These are phyloP conservation scores for Procavia capensis DNA, from an alignment of 2,113 vertebrate species.

Conservation along the genomic window DNA sequence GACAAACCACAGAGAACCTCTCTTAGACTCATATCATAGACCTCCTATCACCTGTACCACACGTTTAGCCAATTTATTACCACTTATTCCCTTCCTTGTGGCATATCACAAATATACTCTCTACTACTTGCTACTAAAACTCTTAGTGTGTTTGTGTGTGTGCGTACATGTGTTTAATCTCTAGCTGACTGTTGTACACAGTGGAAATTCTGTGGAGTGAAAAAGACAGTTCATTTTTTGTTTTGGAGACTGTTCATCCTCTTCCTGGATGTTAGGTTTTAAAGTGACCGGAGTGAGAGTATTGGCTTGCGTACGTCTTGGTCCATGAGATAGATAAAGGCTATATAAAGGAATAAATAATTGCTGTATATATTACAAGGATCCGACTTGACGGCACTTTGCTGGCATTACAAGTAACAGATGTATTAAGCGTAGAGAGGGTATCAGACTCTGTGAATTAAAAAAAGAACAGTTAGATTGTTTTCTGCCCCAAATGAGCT, in stretches of 20 bases:
- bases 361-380: background rate
- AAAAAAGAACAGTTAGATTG: background rate
- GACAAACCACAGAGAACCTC: background rate
- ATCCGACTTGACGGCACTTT: too few relatives aligned
- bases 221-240: background rate
- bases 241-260: background rate
- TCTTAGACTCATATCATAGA: too few relatives aligned
- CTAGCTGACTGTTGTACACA: background rate
- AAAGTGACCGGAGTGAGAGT: background rate
- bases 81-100: background rate
- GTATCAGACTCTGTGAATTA: background rate
- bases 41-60: background rate
- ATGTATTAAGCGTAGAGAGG: background rate
- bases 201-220: background rate
- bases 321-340: background rate
- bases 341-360: background rate
- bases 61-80: too few relatives aligned
- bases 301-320: background rate
- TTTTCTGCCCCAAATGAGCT: background rate
- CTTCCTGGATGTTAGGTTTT: background rate
- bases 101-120: background rate
- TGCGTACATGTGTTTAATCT: background rate
- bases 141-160: background rate
- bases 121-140: background rate
- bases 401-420: background rate